Evolutionary conservation across 92 coral and sea anemone genomes (phyloP), one percentile per base, ranked within the genome.

Genomic region (Phenganax subtilis): DNA sequence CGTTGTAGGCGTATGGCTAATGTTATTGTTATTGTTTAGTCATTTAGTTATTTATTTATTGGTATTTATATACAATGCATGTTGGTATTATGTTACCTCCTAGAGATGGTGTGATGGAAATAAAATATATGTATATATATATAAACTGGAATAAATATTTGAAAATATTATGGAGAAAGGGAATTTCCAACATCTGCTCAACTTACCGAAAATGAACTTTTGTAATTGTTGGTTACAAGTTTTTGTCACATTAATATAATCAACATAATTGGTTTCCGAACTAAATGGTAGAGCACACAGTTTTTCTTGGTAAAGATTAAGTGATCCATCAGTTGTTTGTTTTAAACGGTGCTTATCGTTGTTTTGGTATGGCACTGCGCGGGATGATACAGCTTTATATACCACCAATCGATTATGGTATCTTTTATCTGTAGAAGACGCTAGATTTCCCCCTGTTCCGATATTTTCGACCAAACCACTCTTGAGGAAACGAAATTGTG

Each of bases 401-500:
- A 68, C 37, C n/a, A 53, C 73, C 54, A 20, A 68, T 10, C 73
- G 73, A 9, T 30, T 68, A 14, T 10, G 3, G 14, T 68, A 68
- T 6, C 10, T 7, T 2, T 6, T 9, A 25, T 0, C 14, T 30
- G 14, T 1, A 53, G 73, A 5, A 68, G 53, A 30, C 0, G 10
- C 6, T 15, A 68, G 9, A 51, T 16, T 37, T 30, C 73, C 73
- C 0, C 53, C 53, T 2, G 53, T 30, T n/a, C 47, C 73, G 53
- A 68, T 68, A 68, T 68, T 27, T 6, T 37, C 5, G 0, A 68
- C 12, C 54, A 68, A n/a, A 12, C 47, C 73, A 2, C n/a, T 30
- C 31, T 68, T 17, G 16, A 30, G 52, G 16, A 30, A 68, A 68
- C 73, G 73, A 10, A 68, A 68, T n/a, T 68, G 73, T 68, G 73